A percentile compares a stretch with the other conserved stretches of the same genome.
Evolutionary conservation across 2,113 vertebrate species (phyloP).

Genomic region (Thinocorus orbignyianus): DNA sequence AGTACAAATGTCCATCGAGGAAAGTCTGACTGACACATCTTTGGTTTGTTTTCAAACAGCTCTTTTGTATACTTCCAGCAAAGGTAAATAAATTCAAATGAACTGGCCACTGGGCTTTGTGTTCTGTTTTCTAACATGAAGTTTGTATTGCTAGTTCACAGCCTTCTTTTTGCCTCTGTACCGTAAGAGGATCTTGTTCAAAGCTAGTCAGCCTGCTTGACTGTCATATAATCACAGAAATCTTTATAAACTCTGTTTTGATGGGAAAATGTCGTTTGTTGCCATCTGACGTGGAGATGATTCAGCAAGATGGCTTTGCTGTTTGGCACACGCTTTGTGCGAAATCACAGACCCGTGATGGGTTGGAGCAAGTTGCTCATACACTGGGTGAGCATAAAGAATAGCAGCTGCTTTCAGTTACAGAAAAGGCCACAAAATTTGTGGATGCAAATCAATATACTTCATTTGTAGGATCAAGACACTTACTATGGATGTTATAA

Average conservation of each 20-base stretch:
- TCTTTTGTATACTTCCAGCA: constrained; percentile 95
- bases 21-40: constrained; percentile 90
- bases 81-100: constrained; percentile 79
- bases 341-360: not conserved
- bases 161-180: not conserved
- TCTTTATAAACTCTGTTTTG: not conserved
- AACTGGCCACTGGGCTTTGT: not conserved
- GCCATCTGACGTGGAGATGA: not conserved
- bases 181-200: not conserved
- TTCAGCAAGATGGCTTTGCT: not conserved
- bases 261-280: not conserved
- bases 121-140: not conserved
- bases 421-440: not conserved
- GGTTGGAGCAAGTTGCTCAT: not conserved
- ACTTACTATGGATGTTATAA: not conserved
- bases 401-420: not conserved
- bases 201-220: not conserved
- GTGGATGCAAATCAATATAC: not conserved
- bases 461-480: not conserved
- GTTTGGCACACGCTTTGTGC: not conserved
- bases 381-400: not conserved
- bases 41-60: constrained; percentile 96
- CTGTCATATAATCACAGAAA: not conserved
- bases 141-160: not conserved
- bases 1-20: constrained; percentile 97